Base-by-base conservation (phyloP, 2,888 invertebrate species). In the Pollenia amentaria region DNA sequence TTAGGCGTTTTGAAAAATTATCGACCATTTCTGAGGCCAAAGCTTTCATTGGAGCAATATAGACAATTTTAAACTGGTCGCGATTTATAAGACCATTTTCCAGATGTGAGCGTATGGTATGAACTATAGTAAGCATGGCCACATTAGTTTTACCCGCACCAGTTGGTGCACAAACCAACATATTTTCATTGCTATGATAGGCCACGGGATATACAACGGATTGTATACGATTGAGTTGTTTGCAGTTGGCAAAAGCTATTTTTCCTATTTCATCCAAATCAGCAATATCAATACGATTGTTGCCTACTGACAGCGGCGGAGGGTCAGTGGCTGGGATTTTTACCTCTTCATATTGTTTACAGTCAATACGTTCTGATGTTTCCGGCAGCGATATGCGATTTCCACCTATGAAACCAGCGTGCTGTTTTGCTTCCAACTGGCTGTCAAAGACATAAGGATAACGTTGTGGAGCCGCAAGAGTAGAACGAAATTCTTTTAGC, bases 31-130 rank as follows among this genome's bases (percentile, higher is more conserved):
- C 99, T 0, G 99, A 96, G 0, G 99, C 99, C 55, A 99, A 93
- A 0, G 99, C 99, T 94, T 99, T 99, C 99, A 99, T 99, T 2
- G 99, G 99, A 0, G 99, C 99, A 89, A 99, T 97, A 93, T 99
- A 99, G 70, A 99, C 97, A 89, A 99, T 98, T 96, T 99, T 99
- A 91, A 99, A 99, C 90, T 97, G 96, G 93, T 98, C 97, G 90
- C 97, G 97, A 93, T 96, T 96, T 77, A 99, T 96, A 4, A 97
- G 95, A 78, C 97, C 96, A 89, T 96, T 95, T 89, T 96, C 96
- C 70, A 98, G 95, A 92, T 98, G 96, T 87, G 97, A 96, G 88
- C 97, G 96, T 64, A 99, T 96, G 89, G 98, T 97, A 92, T 98
- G 97, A 0, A 99, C 95, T 29, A 99, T 97, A 1, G 98, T 95